Evolutionary conservation across 2,113 vertebrate genomes (phyloP), one percentile per base, ranked within the genome.

Genomic region (Pantherophis guttatus): DNA sequence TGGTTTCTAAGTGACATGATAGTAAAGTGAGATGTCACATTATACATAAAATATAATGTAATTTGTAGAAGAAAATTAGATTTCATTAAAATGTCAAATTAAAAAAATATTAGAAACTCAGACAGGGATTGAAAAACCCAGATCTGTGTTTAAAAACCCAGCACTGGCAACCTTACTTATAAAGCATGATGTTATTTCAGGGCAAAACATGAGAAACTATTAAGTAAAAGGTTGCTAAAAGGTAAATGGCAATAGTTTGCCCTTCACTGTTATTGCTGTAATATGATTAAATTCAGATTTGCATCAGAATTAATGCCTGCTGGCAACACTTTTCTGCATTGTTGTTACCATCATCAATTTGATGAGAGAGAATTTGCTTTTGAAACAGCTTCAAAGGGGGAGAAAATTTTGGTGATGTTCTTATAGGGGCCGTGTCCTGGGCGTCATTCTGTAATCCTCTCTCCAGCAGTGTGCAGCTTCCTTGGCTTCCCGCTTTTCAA

Each of bases 141-240:
- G 59, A 65, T 65, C 59, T 65, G 59, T 65, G 26, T 65, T 65
- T 29, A 65, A 65, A 65, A 65, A 29, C 1, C 12, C 1, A 33
- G 29, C 5, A 33, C 65, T 3, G 1, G 65, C 29, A 70, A 33
- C 12, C 95, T 94, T 94, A 48, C 87, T 95, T 88, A 44, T 94
- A 92, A 96, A 91, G 29, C 53, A 1, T 0, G 1, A 13, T 70
- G 91, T 96, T 95, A 91, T 95, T 95, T 91, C 81, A 81, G 94
- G 26, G 90, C 91, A 92, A 95, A 90, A 95, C 59, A 39, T 1
- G n/a, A 93, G 90, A 81, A 50, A 94, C 91, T 94, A 95, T 90
- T 95, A 95, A 95, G 92, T 93, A 15, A 87, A 92, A 95, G 96
- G 92, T 93, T 94, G 53, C 89, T 17, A 95, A 96, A 92, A 93